These are phyloP conservation scores for Podargus strigoides DNA, from an alignment of 2,797 vertebrate genomes.

Conservation along the genomic window DNA sequence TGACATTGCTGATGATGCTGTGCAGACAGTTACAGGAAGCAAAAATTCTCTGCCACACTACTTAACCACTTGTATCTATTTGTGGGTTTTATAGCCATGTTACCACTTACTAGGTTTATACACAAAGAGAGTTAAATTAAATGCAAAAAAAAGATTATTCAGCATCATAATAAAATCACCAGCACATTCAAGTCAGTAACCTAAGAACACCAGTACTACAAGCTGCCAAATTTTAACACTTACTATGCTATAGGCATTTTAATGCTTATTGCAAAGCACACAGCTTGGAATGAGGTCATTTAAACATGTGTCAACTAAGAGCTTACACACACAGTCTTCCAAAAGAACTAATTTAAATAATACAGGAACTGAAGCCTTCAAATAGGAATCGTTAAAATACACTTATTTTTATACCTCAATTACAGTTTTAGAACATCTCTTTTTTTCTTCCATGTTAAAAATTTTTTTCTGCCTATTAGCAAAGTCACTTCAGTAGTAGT, in stretches of 20 bases:
- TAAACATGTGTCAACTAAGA: constrained; percentile 9
- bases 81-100: not conserved
- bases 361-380: not conserved
- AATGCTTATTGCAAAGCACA: not conserved
- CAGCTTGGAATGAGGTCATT: not conserved
- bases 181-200: not conserved
- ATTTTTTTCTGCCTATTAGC: not conserved
- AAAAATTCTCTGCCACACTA: not conserved
- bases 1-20: not conserved
- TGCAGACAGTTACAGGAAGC: not conserved
- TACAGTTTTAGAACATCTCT: not conserved
- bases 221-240: not conserved
- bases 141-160: not conserved
- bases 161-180: not conserved
- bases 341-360: not conserved
- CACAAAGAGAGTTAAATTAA: not conserved
- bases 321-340: not conserved
- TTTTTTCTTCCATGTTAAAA: not conserved
- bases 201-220: not conserved
- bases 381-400: not conserved
- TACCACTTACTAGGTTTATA: not conserved
- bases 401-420: not conserved
- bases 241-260: not conserved
- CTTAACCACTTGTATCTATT: not conserved
- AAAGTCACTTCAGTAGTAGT: not conserved